These are phyloP conservation scores for Enteromius afrohamiltoni DNA, from an alignment of 2,797 vertebrate species.

Conservation along the genomic window DNA sequence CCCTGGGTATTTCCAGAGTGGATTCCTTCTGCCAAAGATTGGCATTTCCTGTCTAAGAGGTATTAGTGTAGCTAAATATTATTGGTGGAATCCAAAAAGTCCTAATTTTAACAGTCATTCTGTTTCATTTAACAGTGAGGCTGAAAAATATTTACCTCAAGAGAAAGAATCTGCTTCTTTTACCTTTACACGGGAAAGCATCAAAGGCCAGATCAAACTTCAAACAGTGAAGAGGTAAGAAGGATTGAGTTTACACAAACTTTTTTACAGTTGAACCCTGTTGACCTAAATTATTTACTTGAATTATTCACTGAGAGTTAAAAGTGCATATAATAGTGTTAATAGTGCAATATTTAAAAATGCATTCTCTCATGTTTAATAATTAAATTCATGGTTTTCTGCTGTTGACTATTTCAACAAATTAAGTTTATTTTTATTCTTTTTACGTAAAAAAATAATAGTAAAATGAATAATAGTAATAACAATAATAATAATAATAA, in stretches of 20 bases:
- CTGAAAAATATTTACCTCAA: constrained; percentile 83
- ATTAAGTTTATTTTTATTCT: neutral
- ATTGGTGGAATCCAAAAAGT: neutral
- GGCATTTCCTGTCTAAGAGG: constrained; percentile 83
- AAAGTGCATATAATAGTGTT: neutral
- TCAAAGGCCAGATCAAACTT: constrained; percentile 73
- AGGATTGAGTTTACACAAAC: neutral
- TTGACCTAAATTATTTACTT: neutral
- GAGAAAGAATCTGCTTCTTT: constrained; percentile 85
- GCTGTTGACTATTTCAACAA: neutral
- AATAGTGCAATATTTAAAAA: neutral
- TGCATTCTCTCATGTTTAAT: neutral
- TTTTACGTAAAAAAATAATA: neutral
- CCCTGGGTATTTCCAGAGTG: constrained; percentile 92
- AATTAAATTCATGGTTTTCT: neutral
- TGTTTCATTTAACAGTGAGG: constrained; percentile 75
- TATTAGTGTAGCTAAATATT: constrained; percentile 57
- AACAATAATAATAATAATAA: no score
- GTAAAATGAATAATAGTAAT: neutral
- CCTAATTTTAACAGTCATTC: neutral
- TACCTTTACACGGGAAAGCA: constrained; percentile 83
- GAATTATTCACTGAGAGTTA: neutral
- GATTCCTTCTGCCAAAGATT: constrained; percentile 82
- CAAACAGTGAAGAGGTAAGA: constrained; percentile 84
- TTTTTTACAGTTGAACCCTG: neutral